Evolutionary conservation across 2,797 vertebrate species (phyloP).

Genomic region (Rhincodon typus): DNA sequence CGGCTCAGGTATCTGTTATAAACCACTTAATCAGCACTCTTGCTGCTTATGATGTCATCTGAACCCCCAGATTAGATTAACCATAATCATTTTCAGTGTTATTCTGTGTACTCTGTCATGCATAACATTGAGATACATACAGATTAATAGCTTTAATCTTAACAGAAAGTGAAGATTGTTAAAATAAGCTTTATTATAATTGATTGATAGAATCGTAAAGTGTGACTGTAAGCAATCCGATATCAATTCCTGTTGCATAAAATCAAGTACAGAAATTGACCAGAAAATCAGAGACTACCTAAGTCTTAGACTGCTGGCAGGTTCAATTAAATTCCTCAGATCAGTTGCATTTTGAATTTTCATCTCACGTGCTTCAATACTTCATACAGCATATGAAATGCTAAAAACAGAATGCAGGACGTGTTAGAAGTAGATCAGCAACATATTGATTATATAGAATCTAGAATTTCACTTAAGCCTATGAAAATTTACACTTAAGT

Average conservation of each 20-base stretch:
- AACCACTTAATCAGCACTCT: slow-evolving; percentile 18
- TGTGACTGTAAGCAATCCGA: neutral
- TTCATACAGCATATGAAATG: neutral
- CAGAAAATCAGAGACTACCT: neutral
- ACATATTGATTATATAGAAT: neutral
- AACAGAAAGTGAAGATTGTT: neutral
- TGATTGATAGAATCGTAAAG: neutral
- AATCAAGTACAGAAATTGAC: neutral
- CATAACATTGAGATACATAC: neutral
- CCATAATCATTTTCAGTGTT: slow-evolving; percentile 27
- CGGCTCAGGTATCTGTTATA: slow-evolving; percentile 21
- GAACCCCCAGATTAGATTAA: slow-evolving; percentile 25
- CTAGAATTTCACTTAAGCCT: neutral
- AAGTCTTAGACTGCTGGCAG: neutral
- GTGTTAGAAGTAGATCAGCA: neutral
- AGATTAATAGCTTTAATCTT: neutral
- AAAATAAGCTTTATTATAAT: slow-evolving; percentile 21
- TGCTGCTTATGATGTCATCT: slow-evolving; percentile 10
- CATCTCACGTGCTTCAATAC: neutral
- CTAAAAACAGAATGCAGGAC: neutral
- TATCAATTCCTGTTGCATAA: neutral
- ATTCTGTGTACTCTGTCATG: neutral
- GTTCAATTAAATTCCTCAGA: neutral
- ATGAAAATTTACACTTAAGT: neutral
- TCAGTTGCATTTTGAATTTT: neutral